Percentiles rank a stretch among this genome's conserved stretches.
Conservation (phyloP, 2,113 vertebrate genomes). For the Solea solea region DNA sequence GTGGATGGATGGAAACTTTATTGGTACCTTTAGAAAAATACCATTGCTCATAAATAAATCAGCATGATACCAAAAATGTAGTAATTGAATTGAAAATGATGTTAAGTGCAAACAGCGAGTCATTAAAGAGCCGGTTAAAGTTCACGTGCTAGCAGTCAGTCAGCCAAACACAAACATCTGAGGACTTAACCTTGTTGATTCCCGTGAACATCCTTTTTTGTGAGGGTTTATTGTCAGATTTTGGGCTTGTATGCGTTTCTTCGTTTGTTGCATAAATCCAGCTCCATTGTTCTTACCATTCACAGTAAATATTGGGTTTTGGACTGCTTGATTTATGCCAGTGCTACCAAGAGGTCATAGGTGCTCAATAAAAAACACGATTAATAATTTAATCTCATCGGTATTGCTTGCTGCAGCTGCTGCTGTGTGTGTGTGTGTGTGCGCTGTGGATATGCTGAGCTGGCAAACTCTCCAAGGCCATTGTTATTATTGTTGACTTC, state of each 20-base stretch:
- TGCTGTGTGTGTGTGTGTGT: background rate
- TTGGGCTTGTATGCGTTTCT: background rate
- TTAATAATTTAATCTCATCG: conserved; percentile 67
- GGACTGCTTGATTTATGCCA: conserved; percentile 59
- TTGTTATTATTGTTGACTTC: conserved; percentile 4
- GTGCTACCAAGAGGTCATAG: conserved; percentile 44
- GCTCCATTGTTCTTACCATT: conserved; percentile 5
- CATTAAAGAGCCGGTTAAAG: too few species aligned
- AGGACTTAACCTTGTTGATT: too few species aligned
- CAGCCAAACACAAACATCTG: too few species aligned
- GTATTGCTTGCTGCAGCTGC: conserved; percentile 47
- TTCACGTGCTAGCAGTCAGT: too few species aligned
- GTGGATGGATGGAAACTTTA: too few species aligned
- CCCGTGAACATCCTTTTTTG: too few species aligned
- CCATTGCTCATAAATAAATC: too few species aligned
- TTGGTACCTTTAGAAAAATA: too few species aligned
- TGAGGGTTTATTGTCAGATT: too few species aligned
- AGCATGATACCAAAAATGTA: too few species aligned
- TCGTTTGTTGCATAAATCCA: conserved; percentile 31
- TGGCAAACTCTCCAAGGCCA: background rate
- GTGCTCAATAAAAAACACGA: conserved; percentile 52
- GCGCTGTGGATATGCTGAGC: conserved; percentile 28
- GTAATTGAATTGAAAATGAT: too few species aligned
- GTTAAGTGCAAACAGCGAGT: too few species aligned
- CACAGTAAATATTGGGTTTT: conserved; percentile 28